A percentile compares a stretch with the other conserved stretches of the same genome.
These are phyloP conservation scores for Tragulus kanchil DNA, from an alignment of 2,113 vertebrate genomes.

Conservation along the genomic window DNA sequence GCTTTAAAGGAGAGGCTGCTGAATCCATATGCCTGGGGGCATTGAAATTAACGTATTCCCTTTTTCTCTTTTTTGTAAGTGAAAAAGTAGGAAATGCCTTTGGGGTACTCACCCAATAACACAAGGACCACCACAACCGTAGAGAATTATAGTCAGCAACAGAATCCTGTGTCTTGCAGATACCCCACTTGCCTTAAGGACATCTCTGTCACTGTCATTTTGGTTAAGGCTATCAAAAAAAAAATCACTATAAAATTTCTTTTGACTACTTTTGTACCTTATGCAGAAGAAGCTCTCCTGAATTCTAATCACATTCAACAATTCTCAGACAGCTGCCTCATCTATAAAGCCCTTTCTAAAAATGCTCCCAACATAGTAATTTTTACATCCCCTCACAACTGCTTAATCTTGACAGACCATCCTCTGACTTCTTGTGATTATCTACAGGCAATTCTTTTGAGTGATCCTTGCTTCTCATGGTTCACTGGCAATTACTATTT, in stretches of 20 bases:
- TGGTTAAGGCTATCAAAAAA: not conserved
- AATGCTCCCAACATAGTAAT: not conserved
- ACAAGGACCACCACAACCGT: not conserved
- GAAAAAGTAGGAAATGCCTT: not conserved
- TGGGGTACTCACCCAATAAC: not conserved
- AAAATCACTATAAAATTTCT: not conserved
- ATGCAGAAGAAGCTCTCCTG: not conserved
- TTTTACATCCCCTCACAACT: not conserved
- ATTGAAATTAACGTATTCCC: not conserved
- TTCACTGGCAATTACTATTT: not conserved
- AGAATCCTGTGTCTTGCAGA: not conserved
- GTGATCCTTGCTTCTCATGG: not conserved
- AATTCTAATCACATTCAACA: not conserved
- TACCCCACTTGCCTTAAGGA: not conserved
- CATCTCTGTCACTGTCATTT: not conserved
- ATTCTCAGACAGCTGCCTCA: not conserved
- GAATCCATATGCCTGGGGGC: not conserved
- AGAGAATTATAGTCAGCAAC: not conserved
- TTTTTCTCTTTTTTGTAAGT: not conserved
- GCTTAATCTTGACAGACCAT: not conserved
- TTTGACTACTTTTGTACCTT: not conserved
- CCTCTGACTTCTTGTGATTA: not conserved
- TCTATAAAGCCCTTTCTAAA: not conserved
- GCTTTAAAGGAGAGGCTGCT: not conserved
- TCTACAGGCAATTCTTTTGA: not conserved